A percentile compares a stretch with the other conserved stretches of the same genome.
Conservation (phyloP, 2,888 invertebrate genomes). For the Cabera pusaria region DNA sequence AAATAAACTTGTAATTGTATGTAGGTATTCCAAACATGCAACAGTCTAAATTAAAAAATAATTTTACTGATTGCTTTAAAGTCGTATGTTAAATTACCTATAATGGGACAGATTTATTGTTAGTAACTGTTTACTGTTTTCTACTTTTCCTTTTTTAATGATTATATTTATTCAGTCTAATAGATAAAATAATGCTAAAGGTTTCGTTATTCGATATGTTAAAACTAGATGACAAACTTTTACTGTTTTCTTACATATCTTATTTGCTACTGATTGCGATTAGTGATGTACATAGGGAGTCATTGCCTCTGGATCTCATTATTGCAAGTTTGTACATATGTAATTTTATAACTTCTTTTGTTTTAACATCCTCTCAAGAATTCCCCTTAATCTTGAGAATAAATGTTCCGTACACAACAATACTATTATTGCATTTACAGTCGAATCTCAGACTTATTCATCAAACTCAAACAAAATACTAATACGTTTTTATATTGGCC, state of each 20-base stretch:
- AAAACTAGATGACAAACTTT: no score
- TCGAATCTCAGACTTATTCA: slow-evolving; percentile 11
- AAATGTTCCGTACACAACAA: slow-evolving; percentile 1
- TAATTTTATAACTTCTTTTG: slow-evolving; percentile 63
- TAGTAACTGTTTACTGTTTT: slow-evolving; percentile 1
- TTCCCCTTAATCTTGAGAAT: slow-evolving; percentile 7
- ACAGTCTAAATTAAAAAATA: no score
- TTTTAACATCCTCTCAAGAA: slow-evolving; percentile 33
- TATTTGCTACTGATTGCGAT: slow-evolving; percentile 18
- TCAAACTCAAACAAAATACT: no score
- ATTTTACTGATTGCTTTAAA: no score
- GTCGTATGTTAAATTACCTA: no score
- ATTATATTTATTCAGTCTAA: no score
- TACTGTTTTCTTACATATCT: slow-evolving; percentile 3
- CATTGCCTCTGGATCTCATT: slow-evolving; percentile 64
- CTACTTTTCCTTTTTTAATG: neutral
- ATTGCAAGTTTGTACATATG: slow-evolving; percentile 76
- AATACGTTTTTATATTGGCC: no score
- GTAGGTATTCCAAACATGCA: no score
- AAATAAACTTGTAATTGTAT: no score
- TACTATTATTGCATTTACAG: no score
- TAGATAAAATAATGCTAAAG: no score
- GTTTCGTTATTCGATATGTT: neutral
- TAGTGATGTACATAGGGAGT: slow-evolving; percentile 65
- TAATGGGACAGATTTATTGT: no score